Evolutionary conservation across 2,888 invertebrate species (phyloP), one percentile per base, ranked within the genome.

Genomic region (Pandemis cinnamomeana): DNA sequence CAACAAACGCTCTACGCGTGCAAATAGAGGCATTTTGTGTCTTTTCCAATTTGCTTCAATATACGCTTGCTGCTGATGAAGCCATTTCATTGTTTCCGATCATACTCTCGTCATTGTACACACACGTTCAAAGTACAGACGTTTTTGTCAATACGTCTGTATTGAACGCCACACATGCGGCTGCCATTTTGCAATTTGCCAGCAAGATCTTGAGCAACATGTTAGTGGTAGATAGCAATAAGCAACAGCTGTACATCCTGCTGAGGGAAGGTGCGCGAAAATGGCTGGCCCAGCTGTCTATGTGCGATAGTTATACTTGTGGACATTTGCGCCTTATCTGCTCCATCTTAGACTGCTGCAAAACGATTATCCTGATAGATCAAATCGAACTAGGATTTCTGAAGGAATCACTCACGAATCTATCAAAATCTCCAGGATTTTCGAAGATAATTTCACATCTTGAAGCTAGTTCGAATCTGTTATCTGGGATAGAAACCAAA

Each of bases 1-100:
- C 95, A 71, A 91, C 91, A 11, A 94, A 93, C 82, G 95, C 95
- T 4, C 82, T 95, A 64, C 91, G 90, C 77, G 86, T 96, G 75
- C 96, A 96, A 88, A 95, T 95, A 42, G 96, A 96, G 91, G 91
- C 95, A 60, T 94, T 95, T 76, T 94, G 95, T 83, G 89, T 95
- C 53, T 94, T 95, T 86, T 91, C 95, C 46, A 93, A 95, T 74
- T 87, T 96, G 41, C 78, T 96, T 7, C 88, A 93, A 78, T 95
- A 95, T 83, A 93, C 91, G 44, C 82, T 95, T 55, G 93, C 92
- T 0, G 79, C 90, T 55, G 92, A 95, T 61, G 85, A 93, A 77
- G 90, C 95, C 60, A 82, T 87, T 83, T 84, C 90, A 42, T 77
- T 95, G n/a, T 94, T 93, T 78, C 95, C 96, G 11, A 85, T 95